Evolutionary conservation across 2,797 vertebrate genomes (phyloP).

Genomic region (Manis javanica): DNA sequence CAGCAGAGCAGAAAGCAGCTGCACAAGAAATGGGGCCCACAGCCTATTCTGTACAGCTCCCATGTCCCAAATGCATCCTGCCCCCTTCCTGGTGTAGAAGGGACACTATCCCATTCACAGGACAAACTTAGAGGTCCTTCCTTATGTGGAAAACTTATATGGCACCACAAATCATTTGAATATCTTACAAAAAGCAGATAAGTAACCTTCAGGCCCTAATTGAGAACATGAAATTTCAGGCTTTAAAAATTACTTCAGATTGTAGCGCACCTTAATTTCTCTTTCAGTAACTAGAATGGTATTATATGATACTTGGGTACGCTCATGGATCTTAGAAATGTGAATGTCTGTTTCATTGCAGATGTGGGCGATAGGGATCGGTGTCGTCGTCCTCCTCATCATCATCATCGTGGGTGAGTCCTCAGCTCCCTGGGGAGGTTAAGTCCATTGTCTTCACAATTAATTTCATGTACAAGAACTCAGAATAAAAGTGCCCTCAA

Average conservation of each 20-base stretch:
- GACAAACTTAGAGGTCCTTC: too few relatives aligned
- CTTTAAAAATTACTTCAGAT: background rate
- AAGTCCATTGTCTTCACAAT: too few relatives aligned
- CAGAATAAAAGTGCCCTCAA: background rate
- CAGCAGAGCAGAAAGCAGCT: background rate
- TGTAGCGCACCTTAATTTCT: background rate
- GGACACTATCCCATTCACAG: background rate
- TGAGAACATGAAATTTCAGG: background rate
- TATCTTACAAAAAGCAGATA: background rate
- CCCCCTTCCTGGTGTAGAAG: background rate
- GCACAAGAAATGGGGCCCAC: fast-evolving
- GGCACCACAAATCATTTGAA: background rate
- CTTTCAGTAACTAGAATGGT: background rate
- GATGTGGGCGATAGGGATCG: conserved; percentile 90
- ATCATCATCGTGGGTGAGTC: conserved; percentile 90
- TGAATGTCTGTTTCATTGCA: conserved; percentile 71
- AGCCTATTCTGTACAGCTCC: background rate
- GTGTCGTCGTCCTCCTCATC: conserved; percentile 86
- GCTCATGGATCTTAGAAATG: fast-evolving
- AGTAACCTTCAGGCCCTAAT: background rate
- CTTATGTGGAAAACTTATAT: background rate
- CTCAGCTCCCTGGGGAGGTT: too few relatives aligned
- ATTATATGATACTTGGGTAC: background rate
- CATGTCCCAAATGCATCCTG: background rate
- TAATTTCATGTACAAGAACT: background rate